Evolutionary conservation across 2,113 vertebrate genomes (phyloP).

Genomic region (Mungos mungo): DNA sequence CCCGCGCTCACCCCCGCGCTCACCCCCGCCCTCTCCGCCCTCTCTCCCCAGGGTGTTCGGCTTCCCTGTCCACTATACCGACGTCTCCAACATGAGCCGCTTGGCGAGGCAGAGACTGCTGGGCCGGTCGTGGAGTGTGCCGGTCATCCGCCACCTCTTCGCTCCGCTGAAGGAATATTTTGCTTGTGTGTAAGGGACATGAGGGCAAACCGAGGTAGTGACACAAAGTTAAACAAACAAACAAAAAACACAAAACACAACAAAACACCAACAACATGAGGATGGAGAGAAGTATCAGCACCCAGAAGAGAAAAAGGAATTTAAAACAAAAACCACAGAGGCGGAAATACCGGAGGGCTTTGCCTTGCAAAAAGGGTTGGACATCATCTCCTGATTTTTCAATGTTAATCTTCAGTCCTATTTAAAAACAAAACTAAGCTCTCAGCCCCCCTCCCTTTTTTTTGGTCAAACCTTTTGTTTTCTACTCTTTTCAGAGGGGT

Average conservation of each 20-base stretch:
- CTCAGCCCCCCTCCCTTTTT: constrained; percentile 62
- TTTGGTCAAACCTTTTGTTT: constrained; percentile 90
- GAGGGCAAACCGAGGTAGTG: constrained; percentile 84
- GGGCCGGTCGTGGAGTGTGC: constrained; percentile 98
- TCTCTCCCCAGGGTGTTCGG: constrained; percentile 90
- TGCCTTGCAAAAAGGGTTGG: constrained; percentile 84
- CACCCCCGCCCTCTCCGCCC: not conserved
- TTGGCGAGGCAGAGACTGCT: constrained; percentile 98
- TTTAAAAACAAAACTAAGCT: constrained; percentile 83
- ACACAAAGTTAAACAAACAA: constrained; percentile 83
- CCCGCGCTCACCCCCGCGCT: not conserved
- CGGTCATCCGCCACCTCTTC: constrained; percentile 98
- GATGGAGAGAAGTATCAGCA: constrained; percentile 87
- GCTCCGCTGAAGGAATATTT: constrained; percentile 99
- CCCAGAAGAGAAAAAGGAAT: constrained; percentile 83
- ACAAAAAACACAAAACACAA: constrained; percentile 78
- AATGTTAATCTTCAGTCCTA: constrained; percentile 92
- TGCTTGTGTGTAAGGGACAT: constrained; percentile 92
- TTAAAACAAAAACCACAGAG: constrained; percentile 73
- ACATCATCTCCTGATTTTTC: constrained; percentile 91
- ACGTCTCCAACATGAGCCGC: constrained; percentile 99
- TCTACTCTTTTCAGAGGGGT: constrained; percentile 94
- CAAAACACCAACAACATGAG: constrained; percentile 85
- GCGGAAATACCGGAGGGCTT: constrained; percentile 76
- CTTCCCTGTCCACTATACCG: constrained; percentile 98